Conservation (phyloP, 1,140 invertebrate species). For the Oscheius sp. region DNA sequence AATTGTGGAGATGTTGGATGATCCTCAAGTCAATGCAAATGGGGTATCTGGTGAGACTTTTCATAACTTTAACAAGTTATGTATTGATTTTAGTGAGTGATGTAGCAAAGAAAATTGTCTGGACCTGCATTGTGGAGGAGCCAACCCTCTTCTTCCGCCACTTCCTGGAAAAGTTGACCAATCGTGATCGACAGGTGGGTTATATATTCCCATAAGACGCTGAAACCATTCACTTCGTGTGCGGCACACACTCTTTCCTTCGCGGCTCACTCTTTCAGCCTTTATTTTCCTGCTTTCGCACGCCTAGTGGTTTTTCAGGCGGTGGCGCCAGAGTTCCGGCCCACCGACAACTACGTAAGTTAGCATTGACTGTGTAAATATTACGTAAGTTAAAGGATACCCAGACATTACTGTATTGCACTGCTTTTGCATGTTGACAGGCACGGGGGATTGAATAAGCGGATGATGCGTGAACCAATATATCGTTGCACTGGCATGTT, state of each 20-base stretch:
- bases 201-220: not conserved
- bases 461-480: not conserved
- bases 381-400: not conserved
- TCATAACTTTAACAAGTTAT: slow-evolving; percentile 63
- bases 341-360: slow-evolving; percentile 29
- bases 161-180: slow-evolving; percentile 88
- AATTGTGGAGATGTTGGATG: slow-evolving; percentile 90
- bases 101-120: slow-evolving; percentile 74
- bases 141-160: slow-evolving; percentile 90
- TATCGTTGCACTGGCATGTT: not conserved
- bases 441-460: not conserved
- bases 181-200: slow-evolving; percentile 75
- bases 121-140: slow-evolving; percentile 96
- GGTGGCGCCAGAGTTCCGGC: slow-evolving; percentile 16
- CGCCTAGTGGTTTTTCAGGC: slow-evolving; percentile 12
- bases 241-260: not conserved
- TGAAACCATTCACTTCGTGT: not conserved
- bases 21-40: slow-evolving; percentile 88
- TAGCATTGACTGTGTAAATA: slow-evolving; percentile 7
- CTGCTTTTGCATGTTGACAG: slow-evolving; percentile 1
- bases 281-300: not conserved
- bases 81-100: slow-evolving; percentile 66
- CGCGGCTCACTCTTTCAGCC: not conserved
- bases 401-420: not conserved
- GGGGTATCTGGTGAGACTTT: slow-evolving; percentile 74